A percentile compares a stretch with the other conserved stretches of the same genome.
Evolutionary conservation across 2,888 invertebrate genomes (phyloP).

Genomic region (Ramazzottius varieornatus): DNA sequence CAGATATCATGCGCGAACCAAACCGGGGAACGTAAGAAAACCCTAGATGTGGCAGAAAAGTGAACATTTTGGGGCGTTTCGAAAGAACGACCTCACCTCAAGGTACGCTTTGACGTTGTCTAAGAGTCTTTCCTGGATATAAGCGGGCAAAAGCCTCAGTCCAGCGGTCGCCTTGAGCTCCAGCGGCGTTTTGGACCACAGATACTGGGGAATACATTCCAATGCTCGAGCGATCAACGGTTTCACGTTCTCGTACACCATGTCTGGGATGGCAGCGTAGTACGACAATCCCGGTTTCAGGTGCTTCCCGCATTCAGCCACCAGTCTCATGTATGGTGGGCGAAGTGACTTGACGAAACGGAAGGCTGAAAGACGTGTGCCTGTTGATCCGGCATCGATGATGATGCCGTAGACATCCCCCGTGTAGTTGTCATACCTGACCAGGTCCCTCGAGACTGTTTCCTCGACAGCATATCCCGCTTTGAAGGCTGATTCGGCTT

Average conservation of each 20-base stretch:
- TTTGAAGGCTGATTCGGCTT: not conserved
- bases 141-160: conserved; percentile 38
- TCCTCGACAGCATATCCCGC: not conserved
- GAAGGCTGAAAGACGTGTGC: not conserved
- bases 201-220: conserved; percentile 42
- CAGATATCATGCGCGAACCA: too few relatives aligned
- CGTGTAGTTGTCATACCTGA: not conserved
- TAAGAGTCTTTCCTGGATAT: conserved; percentile 3
- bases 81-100: too few relatives aligned
- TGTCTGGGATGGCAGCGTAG: conserved; percentile 48
- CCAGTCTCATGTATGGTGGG: not conserved
- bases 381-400: not conserved
- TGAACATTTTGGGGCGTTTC: too few relatives aligned
- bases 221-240: conserved; percentile 47
- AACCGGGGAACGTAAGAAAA: too few relatives aligned
- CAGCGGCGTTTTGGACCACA: conserved; percentile 49
- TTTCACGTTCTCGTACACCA: conserved; percentile 40
- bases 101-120: not conserved
- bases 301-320: not conserved
- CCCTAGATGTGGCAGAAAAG: too few relatives aligned
- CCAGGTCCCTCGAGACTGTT: not conserved
- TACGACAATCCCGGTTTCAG: conserved; percentile 68
- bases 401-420: not conserved
- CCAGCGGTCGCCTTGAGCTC: conserved; percentile 81
- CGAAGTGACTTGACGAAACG: not conserved